Evolutionary conservation across 1,140 invertebrate genomes (phyloP).

Genomic region (Lanistes nyassanus): DNA sequence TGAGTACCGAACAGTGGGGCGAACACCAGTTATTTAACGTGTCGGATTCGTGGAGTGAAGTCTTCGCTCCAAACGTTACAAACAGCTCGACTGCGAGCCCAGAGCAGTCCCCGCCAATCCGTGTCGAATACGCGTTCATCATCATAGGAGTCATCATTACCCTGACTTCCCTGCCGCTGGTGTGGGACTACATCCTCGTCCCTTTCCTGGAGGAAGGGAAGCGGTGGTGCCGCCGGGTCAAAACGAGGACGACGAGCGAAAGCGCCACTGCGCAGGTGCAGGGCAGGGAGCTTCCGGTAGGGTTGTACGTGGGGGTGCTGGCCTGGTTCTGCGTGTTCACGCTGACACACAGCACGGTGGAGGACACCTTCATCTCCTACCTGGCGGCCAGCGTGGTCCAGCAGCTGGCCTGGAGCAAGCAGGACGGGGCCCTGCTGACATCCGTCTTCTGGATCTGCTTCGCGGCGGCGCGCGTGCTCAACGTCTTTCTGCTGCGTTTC

Average conservation of each 20-base stretch:
- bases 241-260: not conserved
- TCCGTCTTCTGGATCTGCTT: conserved; percentile 48
- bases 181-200: conserved; percentile 28
- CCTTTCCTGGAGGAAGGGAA: conserved; percentile 3
- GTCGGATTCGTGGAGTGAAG: no score
- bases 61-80: not conserved
- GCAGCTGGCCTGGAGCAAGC: conserved; percentile 44
- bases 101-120: conserved; percentile 7
- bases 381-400: conserved; percentile 40
- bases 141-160: conserved; percentile 32
- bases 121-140: conserved; percentile 36
- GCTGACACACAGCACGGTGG: conserved; percentile 38
- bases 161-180: conserved; percentile 33
- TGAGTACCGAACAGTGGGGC: no score
- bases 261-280: not conserved
- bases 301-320: conserved; percentile 28
- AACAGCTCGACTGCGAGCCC: not conserved
- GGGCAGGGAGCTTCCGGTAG: conserved; percentile 19
- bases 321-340: conserved; percentile 32
- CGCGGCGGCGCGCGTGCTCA: conserved; percentile 37
- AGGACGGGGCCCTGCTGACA: conserved; percentile 34
- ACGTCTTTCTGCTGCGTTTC: conserved; percentile 38
- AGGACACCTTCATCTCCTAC: conserved; percentile 44
- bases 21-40: no score
- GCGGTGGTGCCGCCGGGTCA: not conserved